Evolutionary conservation across 2,113 vertebrate genomes (phyloP), one percentile per base, ranked within the genome.

Genomic region (Oncorhynchus nerka): DNA sequence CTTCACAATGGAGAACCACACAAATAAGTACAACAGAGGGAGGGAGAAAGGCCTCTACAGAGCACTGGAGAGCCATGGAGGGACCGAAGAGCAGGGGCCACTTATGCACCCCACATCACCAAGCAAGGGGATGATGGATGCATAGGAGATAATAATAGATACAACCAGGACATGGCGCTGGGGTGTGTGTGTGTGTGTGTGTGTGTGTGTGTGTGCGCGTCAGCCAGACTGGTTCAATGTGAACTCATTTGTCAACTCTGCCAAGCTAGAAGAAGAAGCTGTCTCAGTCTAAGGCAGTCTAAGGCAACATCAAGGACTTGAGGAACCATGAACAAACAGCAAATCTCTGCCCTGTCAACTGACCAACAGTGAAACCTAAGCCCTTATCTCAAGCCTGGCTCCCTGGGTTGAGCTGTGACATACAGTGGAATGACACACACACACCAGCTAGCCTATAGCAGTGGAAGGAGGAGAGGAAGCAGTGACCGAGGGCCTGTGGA

Each of bases 121-220:
- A 20, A 83, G 61, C 16, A 11, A 73, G 74, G 73, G 76, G 69
- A 79, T 92, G 91, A 93, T 78, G 90, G 73, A 85, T 90, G 85
- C 92, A 92, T 75, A 73, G 84, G 79, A 85, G 80, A 83, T 68
- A 86, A 89, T 91, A 93, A 92, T 84, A 91, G 88, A 24, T 87
- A 49, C 24, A 57, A 85, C 86, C 81, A 12, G 39, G 39, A 39
- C 39, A 39, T 8, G 8, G 39, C 8, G 39, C 39, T 8, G 39
- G 73, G 78, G 26, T 26, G 26, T 26, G 26, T 26, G 26, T 26
- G 26, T 26, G 26, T 26, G 26, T 26, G 77, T 51, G 19, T 4
- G 48, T 7, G 15, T 57, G 20, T 15, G n/a, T 26, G 1, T 24
- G 24, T 24, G 24, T 68, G 20, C 24, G 65, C 22, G 24, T 34